Percentiles rank a stretch among this genome's conserved stretches.
Evolutionary conservation across 2,888 invertebrate genomes (phyloP).

Genomic region (Microctonus aethiopoides): DNA sequence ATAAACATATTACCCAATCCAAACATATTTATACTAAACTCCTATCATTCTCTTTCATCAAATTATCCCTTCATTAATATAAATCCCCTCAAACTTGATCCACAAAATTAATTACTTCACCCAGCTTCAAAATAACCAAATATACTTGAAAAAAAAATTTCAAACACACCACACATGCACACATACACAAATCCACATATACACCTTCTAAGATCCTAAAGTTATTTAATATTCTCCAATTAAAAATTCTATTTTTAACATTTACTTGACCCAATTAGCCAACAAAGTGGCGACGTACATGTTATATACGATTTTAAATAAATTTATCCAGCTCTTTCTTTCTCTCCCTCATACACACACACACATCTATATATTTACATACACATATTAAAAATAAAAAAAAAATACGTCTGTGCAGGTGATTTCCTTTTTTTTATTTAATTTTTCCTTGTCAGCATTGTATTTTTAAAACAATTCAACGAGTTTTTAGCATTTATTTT

Average conservation of each 20-base stretch:
- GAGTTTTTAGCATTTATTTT: conserved; percentile 1
- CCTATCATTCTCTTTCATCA: too few species aligned
- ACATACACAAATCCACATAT: background rate
- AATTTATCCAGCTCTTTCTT: conserved; percentile 1
- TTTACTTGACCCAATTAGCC: conserved; percentile 28
- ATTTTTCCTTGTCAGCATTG: background rate
- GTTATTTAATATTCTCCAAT: conserved; percentile 7
- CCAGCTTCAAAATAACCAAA: background rate
- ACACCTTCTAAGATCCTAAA: background rate
- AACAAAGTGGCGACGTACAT: conserved; percentile 25
- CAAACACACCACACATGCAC: background rate
- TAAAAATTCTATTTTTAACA: conserved; percentile 25
- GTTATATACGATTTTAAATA: conserved; percentile 19
- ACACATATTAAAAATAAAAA: too few species aligned
- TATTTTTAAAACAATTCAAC: conserved; percentile 12
- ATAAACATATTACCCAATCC: too few species aligned
- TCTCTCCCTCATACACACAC: conserved; percentile 9
- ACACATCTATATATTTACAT: too few species aligned
- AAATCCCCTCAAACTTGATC: too few species aligned
- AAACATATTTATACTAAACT: too few species aligned
- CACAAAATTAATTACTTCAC: background rate
- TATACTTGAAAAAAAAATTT: background rate
- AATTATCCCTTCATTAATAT: too few species aligned
- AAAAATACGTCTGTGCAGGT: background rate
- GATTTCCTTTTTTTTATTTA: background rate